phyloP scores from a whole-genome alignment of 2,888 invertebrate genomes.

The Lamproptera curius region DNA sequence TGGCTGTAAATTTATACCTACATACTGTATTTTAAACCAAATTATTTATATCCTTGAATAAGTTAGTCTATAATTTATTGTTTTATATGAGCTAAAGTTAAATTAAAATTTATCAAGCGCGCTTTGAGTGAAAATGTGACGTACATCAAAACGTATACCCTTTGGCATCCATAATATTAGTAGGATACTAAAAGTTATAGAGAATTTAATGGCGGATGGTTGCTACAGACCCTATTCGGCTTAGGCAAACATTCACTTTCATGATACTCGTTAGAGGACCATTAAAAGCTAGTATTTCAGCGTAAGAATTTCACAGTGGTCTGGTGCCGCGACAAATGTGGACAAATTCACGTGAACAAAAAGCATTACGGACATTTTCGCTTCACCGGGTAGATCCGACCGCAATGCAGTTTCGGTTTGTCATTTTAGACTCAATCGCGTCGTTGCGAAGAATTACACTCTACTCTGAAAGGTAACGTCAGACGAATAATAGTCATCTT shows the following conservation, averaged over 20 bases:
- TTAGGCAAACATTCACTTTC: constrained; percentile 9
- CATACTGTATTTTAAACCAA: too few species aligned
- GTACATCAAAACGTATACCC: too few species aligned
- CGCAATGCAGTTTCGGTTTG: constrained; percentile 1
- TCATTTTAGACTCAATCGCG: constrained; percentile 22
- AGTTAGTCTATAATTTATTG: too few species aligned
- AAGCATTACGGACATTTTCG: constrained; percentile 9
- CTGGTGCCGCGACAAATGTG: constrained; percentile 2
- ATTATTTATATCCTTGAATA: too few species aligned
- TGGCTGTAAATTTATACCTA: too few species aligned
- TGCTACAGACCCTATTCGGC: constrained; percentile 3
- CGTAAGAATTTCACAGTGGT: constrained; percentile 12
- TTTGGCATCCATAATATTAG: too few species aligned
- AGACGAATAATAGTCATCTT: not conserved
- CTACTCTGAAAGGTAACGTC: not conserved
- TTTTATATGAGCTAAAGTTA: too few species aligned
- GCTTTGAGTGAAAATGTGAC: too few species aligned
- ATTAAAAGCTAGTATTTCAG: constrained; percentile 14
- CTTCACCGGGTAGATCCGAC: constrained; percentile 9
- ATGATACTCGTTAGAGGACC: constrained; percentile 11
- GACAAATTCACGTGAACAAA: constrained; percentile 8
- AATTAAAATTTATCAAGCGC: too few species aligned
- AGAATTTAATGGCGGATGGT: constrained; percentile 8
- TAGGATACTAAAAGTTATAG: constrained; percentile 15
- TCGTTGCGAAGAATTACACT: constrained; percentile 18